Conservation (phyloP, 2,113 vertebrate genomes). For the Indri indri region DNA sequence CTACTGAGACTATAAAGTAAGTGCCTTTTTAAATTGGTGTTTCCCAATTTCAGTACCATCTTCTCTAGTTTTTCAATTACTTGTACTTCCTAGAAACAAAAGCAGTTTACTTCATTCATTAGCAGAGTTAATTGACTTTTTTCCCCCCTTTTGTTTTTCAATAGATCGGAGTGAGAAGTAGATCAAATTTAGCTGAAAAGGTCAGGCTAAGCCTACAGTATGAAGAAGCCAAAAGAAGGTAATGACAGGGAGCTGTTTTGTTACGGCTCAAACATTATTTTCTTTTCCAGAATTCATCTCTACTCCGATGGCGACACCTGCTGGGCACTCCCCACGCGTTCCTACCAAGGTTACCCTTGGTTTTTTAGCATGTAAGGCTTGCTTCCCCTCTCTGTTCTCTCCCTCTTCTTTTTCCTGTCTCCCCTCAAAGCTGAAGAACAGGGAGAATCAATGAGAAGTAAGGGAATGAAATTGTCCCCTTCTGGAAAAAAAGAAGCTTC, state of each 20-base stretch:
- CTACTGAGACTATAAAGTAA: slow-evolving; percentile 14
- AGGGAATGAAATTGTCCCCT: neutral
- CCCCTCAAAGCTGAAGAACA: neutral
- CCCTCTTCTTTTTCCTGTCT: too few species aligned
- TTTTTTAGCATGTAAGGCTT: neutral
- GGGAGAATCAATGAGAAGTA: neutral
- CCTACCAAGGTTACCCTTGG: neutral
- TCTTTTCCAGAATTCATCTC: neutral
- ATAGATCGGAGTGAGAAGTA: slow-evolving; percentile 84
- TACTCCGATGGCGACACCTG: slow-evolving; percentile 74
- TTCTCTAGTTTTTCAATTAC: slow-evolving; percentile 43
- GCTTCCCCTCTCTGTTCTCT: neutral
- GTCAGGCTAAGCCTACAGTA: slow-evolving; percentile 90
- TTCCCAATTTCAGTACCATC: neutral
- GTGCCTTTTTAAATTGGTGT: neutral
- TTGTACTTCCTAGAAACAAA: slow-evolving; percentile 60
- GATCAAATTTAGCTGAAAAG: slow-evolving; percentile 89
- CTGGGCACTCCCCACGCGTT: neutral
- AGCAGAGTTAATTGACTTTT: slow-evolving; percentile 55
- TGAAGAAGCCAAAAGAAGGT: slow-evolving; percentile 91
- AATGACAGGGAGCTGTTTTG: neutral
- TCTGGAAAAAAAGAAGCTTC: neutral
- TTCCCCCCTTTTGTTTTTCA: slow-evolving; percentile 16
- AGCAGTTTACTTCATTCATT: slow-evolving; percentile 54
- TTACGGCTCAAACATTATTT: fast-evolving